A percentile compares a stretch with the other conserved stretches of the same genome.
These are phyloP conservation scores for Bombus soroeensis DNA, from an alignment of 1,140 invertebrate species.

Conservation along the genomic window DNA sequence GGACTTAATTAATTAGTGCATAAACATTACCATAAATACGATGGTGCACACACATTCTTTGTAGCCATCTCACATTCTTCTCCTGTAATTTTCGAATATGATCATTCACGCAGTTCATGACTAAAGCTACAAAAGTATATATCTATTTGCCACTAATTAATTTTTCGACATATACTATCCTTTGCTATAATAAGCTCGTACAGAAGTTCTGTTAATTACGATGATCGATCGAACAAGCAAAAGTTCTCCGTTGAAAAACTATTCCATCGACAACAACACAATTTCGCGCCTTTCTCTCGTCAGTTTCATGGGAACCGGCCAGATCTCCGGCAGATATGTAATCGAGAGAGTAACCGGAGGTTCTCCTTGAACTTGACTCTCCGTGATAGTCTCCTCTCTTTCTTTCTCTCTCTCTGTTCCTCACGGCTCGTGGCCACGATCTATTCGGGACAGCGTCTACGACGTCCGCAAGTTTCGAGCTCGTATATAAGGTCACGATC, in stretches of 20 bases:
- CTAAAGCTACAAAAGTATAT: too few species aligned
- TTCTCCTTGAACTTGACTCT: constrained; percentile 59
- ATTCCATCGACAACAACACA: neutral
- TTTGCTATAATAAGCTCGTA: too few species aligned
- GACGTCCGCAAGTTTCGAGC: too few species aligned
- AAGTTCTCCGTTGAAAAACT: neutral
- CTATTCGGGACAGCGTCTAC: constrained; percentile 6
- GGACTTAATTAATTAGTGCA: too few species aligned
- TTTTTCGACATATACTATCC: too few species aligned
- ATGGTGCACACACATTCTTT: too few species aligned
- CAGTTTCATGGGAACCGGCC: constrained; percentile 20
- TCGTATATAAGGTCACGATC: constrained; percentile 53
- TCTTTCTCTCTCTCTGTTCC: neutral
- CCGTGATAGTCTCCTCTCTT: neutral
- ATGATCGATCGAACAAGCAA: neutral
- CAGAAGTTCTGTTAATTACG: neutral
- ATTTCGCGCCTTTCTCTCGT: constrained; percentile 37
- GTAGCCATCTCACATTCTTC: too few species aligned
- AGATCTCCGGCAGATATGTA: constrained; percentile 11
- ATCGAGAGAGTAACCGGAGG: constrained; percentile 21
- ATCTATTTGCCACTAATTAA: too few species aligned
- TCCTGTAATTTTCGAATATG: too few species aligned
- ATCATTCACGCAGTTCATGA: too few species aligned
- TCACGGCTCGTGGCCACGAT: neutral
- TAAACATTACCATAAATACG: too few species aligned